phyloP scores from a whole-genome alignment of 1,140 invertebrate genomes.

The Sycobia sp. region DNA sequence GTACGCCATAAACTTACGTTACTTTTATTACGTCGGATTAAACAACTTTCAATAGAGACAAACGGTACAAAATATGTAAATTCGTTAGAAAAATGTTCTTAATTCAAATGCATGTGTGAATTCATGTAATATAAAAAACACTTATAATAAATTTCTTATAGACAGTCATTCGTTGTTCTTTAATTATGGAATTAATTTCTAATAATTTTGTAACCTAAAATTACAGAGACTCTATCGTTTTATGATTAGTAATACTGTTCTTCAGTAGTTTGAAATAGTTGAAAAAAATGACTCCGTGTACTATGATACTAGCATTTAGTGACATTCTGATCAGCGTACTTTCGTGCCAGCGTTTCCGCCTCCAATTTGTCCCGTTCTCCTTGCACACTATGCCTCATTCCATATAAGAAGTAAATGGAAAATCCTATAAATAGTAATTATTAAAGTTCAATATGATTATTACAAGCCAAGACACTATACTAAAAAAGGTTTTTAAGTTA shows the following conservation, averaged over 20 bases:
- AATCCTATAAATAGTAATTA: constrained; percentile 50
- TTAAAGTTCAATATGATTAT: constrained; percentile 8
- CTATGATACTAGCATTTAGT: constrained; percentile 37
- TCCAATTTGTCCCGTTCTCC: constrained; percentile 45
- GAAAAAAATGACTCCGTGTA: neutral
- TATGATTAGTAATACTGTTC: constrained; percentile 33
- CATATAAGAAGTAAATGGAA: constrained; percentile 61
- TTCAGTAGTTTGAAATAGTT: constrained; percentile 1
- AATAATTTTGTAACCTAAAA: too few species aligned
- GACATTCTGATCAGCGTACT: constrained; percentile 40
- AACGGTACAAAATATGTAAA: too few species aligned
- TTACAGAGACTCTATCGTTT: neutral
- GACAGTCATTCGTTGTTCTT: neutral
- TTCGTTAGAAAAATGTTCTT: too few species aligned
- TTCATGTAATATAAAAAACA: too few species aligned
- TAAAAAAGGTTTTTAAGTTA: neutral
- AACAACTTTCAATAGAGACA: too few species aligned
- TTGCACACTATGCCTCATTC: constrained; percentile 58
- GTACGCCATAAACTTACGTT: too few species aligned
- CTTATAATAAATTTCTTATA: too few species aligned
- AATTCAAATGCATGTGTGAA: too few species aligned
- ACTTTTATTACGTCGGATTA: too few species aligned
- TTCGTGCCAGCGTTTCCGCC: constrained; percentile 36
- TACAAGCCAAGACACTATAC: too few species aligned
- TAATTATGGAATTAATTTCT: neutral